phyloP scores from a whole-genome alignment of 2,113 vertebrate species.

The Brevimyrus niger region DNA sequence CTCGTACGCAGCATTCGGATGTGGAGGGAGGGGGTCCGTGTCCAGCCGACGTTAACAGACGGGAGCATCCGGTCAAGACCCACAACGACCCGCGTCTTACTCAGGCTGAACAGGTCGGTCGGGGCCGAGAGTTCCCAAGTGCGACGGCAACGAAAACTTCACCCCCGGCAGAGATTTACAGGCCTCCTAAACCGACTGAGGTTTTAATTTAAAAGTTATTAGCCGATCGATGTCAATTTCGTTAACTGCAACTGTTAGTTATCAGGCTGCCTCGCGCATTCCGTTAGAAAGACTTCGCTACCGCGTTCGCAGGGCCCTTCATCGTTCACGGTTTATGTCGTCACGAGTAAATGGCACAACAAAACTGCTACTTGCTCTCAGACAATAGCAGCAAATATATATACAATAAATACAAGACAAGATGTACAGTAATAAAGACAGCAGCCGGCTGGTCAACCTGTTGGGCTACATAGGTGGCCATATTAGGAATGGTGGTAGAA shows the following conservation, averaged over 20 bases:
- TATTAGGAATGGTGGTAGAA: neutral
- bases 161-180: neutral
- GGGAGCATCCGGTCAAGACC: neutral
- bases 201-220: slow-evolving; percentile 1
- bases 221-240: neutral
- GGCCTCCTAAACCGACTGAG: neutral
- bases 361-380: neutral
- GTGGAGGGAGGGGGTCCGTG: neutral
- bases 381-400: neutral
- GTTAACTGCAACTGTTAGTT: neutral
- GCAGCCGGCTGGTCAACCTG: neutral
- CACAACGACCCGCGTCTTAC: neutral
- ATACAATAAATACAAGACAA: neutral
- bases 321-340: neutral
- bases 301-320: neutral
- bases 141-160: neutral
- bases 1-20: neutral
- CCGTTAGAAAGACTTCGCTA: neutral
- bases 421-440: neutral
- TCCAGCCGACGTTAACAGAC: neutral
- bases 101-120: neutral
- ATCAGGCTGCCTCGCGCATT: neutral
- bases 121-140: neutral
- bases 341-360: neutral
- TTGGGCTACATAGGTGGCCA: neutral